Percentiles rank a stretch among this genome's conserved stretches.
These are phyloP conservation scores for Leptinotarsa lineolata DNA, from an alignment of 1,140 invertebrate species.

Conservation along the genomic window DNA sequence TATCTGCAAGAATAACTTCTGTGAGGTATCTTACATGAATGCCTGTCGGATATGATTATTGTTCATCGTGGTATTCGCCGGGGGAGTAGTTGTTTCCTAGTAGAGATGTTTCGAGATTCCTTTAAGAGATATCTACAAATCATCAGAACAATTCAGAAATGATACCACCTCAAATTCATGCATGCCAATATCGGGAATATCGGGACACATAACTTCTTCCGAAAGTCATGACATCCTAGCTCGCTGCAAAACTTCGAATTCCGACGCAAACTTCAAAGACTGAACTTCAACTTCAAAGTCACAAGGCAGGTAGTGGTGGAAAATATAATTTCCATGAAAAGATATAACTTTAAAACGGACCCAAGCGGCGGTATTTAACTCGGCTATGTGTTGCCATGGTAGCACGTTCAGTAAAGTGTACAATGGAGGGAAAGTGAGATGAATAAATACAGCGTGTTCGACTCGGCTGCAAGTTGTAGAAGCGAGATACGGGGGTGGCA, in stretches of 20 bases:
- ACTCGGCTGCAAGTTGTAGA: constrained; percentile 31
- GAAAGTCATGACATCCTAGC: background rate
- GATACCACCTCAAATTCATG: too few relatives aligned
- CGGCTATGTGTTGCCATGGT: constrained; percentile 38
- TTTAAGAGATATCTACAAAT: too few relatives aligned
- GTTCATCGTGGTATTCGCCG: too few relatives aligned
- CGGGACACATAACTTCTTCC: too few relatives aligned
- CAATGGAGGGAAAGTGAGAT: constrained; percentile 47
- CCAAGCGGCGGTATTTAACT: constrained; percentile 36
- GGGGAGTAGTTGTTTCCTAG: too few relatives aligned
- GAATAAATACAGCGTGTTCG: constrained; percentile 49
- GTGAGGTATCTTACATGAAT: too few relatives aligned
- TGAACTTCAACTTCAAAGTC: constrained; percentile 4
- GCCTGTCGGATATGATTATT: too few relatives aligned
- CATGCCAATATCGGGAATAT: too few relatives aligned
- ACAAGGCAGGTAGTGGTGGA: background rate
- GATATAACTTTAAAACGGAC: constrained; percentile 37
- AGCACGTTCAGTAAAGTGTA: constrained; percentile 38
- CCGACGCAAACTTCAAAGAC: background rate
- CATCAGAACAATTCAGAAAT: too few relatives aligned
- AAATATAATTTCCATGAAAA: constrained; percentile 33
- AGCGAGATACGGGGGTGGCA: background rate
- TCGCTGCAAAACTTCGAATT: background rate
- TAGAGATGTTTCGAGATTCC: too few relatives aligned
- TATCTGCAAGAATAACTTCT: too few relatives aligned